Evolutionary conservation across 1,140 invertebrate genomes (phyloP), one percentile per base, ranked within the genome.

Genomic region (Schmidtea mediterranea): DNA sequence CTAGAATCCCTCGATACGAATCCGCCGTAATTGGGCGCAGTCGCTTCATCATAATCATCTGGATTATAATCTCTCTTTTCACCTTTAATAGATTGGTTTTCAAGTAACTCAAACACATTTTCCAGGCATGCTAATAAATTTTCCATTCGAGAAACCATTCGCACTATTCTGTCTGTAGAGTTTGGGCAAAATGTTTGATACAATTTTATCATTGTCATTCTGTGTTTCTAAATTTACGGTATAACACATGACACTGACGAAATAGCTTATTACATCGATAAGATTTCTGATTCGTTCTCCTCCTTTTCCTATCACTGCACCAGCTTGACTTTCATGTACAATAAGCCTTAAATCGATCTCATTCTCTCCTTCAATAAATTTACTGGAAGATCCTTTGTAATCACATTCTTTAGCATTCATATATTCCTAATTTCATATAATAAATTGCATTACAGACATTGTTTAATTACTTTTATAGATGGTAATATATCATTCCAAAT

Each of bases 241-340:
- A 16, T 50, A 5, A 49, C 15, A 18, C 13, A 41, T 9, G 39
- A 41, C 2, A n/a, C 43, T 2, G 19, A 15, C 8, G n/a, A 2
- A 19, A 47, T 12, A 21, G 37, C 24, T 5, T 49, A 75, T 75
- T 63, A 90, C 84, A 73, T 95, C 86, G 62, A 89, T 73, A 16
- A 98, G 74, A 67, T 95, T 86, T 70, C 94, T 94, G 63, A 97
- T 92, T 70, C 94, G 90, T 54, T 77, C 71, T 37, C 90, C 89
- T 52, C 75, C 79, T 65, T 87, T 84, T 40, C 89, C 89, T 63
- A 95, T 97, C 58, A 95, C 81, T 62, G 86, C 92, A 43, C 89
- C 89, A 49, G 89, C 89, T 64, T 92, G 79, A 58, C 82, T 90
- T 68, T 95, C 87, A 63, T 97, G 89, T 19, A 95, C 82, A 53